Base-by-base conservation (phyloP, 2,888 invertebrate species). In the Parasteatoda lunata region DNA sequence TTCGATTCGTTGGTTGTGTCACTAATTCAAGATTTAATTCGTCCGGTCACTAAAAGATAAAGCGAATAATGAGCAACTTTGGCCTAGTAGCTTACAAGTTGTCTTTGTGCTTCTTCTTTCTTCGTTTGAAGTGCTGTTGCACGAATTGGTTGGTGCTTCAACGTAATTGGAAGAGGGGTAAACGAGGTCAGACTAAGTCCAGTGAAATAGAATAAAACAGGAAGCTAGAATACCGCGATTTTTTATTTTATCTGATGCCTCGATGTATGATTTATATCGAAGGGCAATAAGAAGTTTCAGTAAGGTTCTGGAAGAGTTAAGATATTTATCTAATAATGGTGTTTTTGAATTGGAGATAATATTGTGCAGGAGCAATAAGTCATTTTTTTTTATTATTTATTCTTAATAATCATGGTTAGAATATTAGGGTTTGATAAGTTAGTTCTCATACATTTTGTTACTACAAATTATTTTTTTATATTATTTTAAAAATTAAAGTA, bases 1-100 rank as follows among this genome's bases (percentile, higher is more conserved):
- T 77, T 59, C 75, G 85, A 80, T 72, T 70, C 80, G 64, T 49
- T 66, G 78, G 68, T 47, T 76, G 72, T 81, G 77, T 65, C 59
- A 13, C 70, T 66, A 79, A 64, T 71, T 54, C 51, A 64, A 7
- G 48, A n/a, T 75, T 48, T 45, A 11, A 59, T 9, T 51, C 70
- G 69, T 75, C 64, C 54, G 84, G 75, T 79, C 69, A 66, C 9
- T 68, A 47, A 7, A 69, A 13, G 54, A 13, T 54, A 54, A 75
- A 64, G 64, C 69, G 84, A 75, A 85, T 85, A 85, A 69, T 48
- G 70, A 78, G 75, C 59, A 76, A 47, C n/a, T 48, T 76, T 51
- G 70, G 59, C 75, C 78, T 84, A 70, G n/a, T 52, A 76, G 52
- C 73, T 79, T 78, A 70, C 51, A 70, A 30, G 51, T 79, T 49